A percentile compares a stretch with the other conserved stretches of the same genome.
Evolutionary conservation across 2,888 invertebrate species (phyloP).

Genomic region (Agrochola macilenta): DNA sequence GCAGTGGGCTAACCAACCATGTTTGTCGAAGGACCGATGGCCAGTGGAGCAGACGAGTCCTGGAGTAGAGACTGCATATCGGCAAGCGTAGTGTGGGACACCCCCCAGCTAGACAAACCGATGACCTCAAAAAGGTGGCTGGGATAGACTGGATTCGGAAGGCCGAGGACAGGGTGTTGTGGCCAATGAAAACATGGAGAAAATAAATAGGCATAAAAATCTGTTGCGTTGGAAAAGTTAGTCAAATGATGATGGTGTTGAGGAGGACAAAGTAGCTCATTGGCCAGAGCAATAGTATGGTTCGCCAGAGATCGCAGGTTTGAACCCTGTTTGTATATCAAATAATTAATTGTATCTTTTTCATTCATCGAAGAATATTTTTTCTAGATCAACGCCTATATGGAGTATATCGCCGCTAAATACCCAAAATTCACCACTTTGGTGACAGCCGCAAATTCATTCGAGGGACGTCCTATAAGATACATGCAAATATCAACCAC

Average conservation of each 20-base stretch:
- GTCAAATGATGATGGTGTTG: background rate
- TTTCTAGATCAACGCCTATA: constrained; percentile 74
- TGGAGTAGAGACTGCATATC: too few relatives aligned
- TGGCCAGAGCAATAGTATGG: background rate
- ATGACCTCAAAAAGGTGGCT: too few relatives aligned
- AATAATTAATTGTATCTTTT: background rate
- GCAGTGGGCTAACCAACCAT: too few relatives aligned
- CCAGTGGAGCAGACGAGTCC: too few relatives aligned
- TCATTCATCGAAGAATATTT: background rate
- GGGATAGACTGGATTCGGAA: too few relatives aligned
- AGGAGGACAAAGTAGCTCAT: background rate
- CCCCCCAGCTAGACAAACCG: too few relatives aligned
- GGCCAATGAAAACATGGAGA: background rate
- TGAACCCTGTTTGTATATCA: background rate
- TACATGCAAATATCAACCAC: constrained; percentile 91
- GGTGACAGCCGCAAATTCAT: constrained; percentile 87
- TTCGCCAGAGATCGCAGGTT: background rate
- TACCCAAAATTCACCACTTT: constrained; percentile 87
- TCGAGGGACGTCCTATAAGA: constrained; percentile 89
- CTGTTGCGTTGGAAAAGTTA: background rate
- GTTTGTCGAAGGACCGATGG: too few relatives aligned
- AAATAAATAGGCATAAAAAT: background rate
- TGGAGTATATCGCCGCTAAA: constrained; percentile 80
- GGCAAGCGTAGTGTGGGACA: too few relatives aligned
- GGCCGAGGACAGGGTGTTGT: too few relatives aligned